These are phyloP conservation scores for Myrmophylax atrothorax DNA, from an alignment of 2,113 vertebrate species.

Conservation along the genomic window DNA sequence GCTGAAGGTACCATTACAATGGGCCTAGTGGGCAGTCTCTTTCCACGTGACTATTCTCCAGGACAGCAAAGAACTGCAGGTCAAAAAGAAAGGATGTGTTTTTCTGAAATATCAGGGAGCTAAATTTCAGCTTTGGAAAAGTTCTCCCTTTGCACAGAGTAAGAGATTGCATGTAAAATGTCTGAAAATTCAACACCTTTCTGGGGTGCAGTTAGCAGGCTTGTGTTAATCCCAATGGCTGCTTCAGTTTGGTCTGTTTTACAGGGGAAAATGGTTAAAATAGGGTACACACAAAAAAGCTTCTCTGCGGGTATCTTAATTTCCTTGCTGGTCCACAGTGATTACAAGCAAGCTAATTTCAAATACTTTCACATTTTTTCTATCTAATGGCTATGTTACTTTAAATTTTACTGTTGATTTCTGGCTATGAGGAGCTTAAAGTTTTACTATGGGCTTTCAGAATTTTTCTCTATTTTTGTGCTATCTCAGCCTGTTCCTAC, in stretches of 20 bases:
- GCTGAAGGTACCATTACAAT: background rate
- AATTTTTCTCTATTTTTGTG: background rate
- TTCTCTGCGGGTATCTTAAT: background rate
- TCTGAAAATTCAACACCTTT: background rate
- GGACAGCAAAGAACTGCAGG: background rate
- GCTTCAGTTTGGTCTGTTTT: background rate
- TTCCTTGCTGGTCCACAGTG: background rate
- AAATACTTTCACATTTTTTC: background rate
- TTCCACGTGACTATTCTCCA: background rate
- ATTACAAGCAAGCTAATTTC: background rate
- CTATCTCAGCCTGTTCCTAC: background rate
- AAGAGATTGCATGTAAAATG: background rate
- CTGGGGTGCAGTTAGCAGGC: background rate
- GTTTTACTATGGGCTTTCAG: background rate
- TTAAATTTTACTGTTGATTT: background rate
- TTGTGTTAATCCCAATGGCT: background rate
- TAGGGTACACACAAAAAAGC: background rate
- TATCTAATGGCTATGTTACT: background rate
- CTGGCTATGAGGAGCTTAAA: background rate
- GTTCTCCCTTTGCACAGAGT: background rate
- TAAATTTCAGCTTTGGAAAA: background rate
- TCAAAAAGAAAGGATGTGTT: background rate
- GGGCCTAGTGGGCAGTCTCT: background rate
- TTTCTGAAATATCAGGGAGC: background rate
- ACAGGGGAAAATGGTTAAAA: background rate